Conservation (phyloP, 2,113 vertebrate species). For the Oreocharis arfaki region DNA sequence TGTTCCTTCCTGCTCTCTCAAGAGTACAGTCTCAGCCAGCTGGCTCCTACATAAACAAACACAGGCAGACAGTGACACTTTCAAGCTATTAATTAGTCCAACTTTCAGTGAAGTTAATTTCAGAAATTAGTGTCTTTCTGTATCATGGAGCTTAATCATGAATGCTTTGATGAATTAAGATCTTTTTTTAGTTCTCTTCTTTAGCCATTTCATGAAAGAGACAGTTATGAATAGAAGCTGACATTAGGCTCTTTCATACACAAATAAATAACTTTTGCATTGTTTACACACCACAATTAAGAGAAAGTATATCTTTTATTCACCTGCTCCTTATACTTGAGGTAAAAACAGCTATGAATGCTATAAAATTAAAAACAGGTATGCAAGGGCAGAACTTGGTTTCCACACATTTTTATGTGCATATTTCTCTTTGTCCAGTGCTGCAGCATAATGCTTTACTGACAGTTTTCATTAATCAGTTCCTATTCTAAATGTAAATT, state of each 20-base stretch:
- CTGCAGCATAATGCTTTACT: background rate
- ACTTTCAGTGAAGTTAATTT: background rate
- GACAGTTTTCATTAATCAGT: constrained; percentile 25
- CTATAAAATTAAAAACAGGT: background rate
- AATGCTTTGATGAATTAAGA: background rate
- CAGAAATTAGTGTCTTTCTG: constrained; percentile 9
- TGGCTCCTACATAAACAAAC: background rate
- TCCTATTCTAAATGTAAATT: constrained; percentile 16
- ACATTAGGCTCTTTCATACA: background rate
- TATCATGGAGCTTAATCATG: background rate
- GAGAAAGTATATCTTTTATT: background rate
- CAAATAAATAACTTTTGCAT: background rate
- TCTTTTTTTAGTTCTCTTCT: background rate
- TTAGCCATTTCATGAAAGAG: background rate
- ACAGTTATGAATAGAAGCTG: background rate
- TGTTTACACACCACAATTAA: background rate
- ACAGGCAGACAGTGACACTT: background rate
- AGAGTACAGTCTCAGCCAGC: background rate
- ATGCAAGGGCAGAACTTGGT: background rate
- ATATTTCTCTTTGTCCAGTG: background rate
- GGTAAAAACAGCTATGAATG: background rate
- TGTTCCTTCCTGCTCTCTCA: constrained; percentile 3
- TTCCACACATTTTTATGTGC: background rate
- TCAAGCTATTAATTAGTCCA: constrained; percentile 21
- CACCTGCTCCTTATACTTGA: background rate